phyloP scores from a whole-genome alignment of 2,113 vertebrate genomes.

The Melospiza melodia region DNA sequence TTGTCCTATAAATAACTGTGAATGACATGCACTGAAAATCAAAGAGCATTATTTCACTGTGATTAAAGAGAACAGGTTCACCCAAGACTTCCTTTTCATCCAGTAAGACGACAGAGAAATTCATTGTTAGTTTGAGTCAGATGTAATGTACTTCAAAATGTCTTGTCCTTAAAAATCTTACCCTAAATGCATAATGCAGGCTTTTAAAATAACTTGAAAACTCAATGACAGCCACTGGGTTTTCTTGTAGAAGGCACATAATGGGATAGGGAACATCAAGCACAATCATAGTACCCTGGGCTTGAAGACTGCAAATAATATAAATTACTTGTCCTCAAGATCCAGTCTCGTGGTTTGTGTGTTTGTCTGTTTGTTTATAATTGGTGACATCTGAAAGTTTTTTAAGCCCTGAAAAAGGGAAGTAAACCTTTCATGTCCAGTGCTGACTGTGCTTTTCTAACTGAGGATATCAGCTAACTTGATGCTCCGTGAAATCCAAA shows the following conservation, averaged over 20 bases:
- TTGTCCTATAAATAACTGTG: conserved; percentile 71
- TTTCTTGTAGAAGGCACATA: neutral
- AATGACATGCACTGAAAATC: conserved; percentile 65
- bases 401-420: neutral
- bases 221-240: neutral
- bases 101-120: conserved; percentile 56
- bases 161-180: conserved; percentile 45
- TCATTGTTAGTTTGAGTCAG: conserved; percentile 46
- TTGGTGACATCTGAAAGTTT: neutral
- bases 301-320: neutral
- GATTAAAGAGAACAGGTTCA: conserved; percentile 62
- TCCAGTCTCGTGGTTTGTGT: neutral
- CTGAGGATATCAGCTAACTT: neutral
- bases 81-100: conserved; percentile 45
- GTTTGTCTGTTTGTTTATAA: neutral
- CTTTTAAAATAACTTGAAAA: conserved; percentile 34
- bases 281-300: neutral
- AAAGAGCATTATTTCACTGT: conserved; percentile 59
- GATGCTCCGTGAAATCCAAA: neutral
- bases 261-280: neutral
- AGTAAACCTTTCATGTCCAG: neutral
- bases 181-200: conserved; percentile 32
- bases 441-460: neutral
- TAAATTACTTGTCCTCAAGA: neutral
- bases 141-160: conserved; percentile 46